Conservation (phyloP, 2,888 invertebrate species). For the Perizoma flavofasciatum region DNA sequence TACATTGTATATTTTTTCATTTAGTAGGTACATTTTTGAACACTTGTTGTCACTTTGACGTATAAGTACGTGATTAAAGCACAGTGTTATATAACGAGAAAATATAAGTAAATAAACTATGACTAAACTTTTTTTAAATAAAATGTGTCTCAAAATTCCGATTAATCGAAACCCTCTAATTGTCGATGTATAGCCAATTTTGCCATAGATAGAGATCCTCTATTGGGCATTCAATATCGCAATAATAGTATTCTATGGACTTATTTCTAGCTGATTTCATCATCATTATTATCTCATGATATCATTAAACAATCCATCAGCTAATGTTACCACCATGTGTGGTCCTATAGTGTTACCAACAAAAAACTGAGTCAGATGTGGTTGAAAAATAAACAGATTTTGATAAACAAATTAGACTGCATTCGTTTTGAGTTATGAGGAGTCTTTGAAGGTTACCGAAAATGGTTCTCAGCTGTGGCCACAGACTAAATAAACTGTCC, state of each 20-base stretch:
- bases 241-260: neutral
- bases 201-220: too few relatives aligned
- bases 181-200: too few relatives aligned
- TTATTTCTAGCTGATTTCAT: slow-evolving; percentile 1
- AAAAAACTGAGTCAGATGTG: slow-evolving; percentile 18
- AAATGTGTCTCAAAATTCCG: too few relatives aligned
- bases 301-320: slow-evolving; percentile 9
- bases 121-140: too few relatives aligned
- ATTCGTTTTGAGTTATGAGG: slow-evolving; percentile 23
- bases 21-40: too few relatives aligned
- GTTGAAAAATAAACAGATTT: slow-evolving; percentile 27
- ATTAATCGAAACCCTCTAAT: too few relatives aligned
- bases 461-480: neutral
- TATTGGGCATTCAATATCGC: too few relatives aligned
- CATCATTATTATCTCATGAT: slow-evolving; percentile 1
- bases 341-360: slow-evolving; percentile 28
- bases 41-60: too few relatives aligned
- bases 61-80: too few relatives aligned
- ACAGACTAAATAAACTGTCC: neutral
- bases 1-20: too few relatives aligned
- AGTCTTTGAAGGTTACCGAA: slow-evolving; percentile 24
- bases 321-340: slow-evolving; percentile 32
- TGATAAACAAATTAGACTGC: slow-evolving; percentile 29
- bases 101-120: too few relatives aligned
- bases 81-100: too few relatives aligned